Evolutionary conservation across 2,113 vertebrate genomes (phyloP).

Genomic region (Eidolon helvum): DNA sequence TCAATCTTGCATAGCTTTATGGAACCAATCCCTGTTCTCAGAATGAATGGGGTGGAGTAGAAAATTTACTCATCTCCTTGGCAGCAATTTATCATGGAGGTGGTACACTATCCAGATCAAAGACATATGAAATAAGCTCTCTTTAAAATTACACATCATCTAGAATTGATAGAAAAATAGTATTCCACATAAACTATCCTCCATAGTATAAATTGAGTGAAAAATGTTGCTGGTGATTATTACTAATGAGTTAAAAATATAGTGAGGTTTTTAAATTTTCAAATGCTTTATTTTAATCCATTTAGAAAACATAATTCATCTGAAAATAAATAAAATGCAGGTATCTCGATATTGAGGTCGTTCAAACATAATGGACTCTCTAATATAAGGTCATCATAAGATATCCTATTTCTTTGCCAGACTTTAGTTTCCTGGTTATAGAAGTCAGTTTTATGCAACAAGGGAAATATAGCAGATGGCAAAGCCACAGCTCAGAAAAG

Average conservation of each 20-base stretch:
- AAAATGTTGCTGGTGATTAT: neutral
- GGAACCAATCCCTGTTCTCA: neutral
- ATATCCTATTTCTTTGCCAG: slow-evolving; percentile 47
- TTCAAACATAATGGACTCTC: neutral
- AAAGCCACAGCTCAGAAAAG: slow-evolving; percentile 68
- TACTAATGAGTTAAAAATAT: neutral
- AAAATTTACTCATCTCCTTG: neutral
- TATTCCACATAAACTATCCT: neutral
- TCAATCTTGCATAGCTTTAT: neutral
- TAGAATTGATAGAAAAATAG: neutral
- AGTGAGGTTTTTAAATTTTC: neutral
- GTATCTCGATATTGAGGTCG: neutral
- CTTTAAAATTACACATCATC: neutral
- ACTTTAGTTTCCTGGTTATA: slow-evolving; percentile 57
- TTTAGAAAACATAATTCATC: neutral
- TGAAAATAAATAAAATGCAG: neutral
- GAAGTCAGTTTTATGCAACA: slow-evolving; percentile 58
- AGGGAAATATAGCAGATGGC: slow-evolving; percentile 68
- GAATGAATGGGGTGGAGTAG: neutral
- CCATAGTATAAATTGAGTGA: neutral
- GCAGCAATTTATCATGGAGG: neutral
- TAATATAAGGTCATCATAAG: neutral
- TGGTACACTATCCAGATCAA: neutral
- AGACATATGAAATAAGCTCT: neutral
- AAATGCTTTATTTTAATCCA: neutral